phyloP scores from a whole-genome alignment of 2,113 vertebrate species.

The Leuciscus idus region DNA sequence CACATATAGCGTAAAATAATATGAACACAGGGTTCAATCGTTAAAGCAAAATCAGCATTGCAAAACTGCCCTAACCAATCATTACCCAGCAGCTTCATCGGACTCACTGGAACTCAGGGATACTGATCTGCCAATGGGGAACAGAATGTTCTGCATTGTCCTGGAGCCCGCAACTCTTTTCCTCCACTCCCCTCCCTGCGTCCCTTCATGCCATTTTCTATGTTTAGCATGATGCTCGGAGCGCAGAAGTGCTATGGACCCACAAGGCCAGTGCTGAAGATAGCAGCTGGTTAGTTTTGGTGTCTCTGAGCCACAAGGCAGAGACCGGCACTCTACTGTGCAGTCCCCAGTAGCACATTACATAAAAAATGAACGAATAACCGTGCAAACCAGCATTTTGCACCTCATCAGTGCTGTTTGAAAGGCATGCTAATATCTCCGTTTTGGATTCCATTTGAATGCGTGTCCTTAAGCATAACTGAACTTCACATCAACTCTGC shows the following conservation, averaged over 20 bases:
- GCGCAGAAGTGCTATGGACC: conserved; percentile 3
- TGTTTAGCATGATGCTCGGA: conserved; percentile 32
- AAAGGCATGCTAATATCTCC: neutral
- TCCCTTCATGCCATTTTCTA: conserved; percentile 37
- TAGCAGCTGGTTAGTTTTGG: conserved; percentile 35
- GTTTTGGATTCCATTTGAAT: neutral
- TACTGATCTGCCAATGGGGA: conserved; percentile 18
- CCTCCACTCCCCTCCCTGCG: conserved; percentile 1
- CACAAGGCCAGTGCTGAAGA: conserved; percentile 21
- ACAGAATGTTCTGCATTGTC: conserved; percentile 37
- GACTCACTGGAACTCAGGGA: conserved; percentile 9
- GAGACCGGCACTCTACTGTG: neutral
- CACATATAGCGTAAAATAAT: conserved; percentile 6
- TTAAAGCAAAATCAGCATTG: conserved; percentile 26
- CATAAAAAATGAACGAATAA: neutral
- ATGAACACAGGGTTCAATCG: conserved; percentile 21
- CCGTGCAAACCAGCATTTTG: neutral
- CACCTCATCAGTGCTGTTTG: neutral
- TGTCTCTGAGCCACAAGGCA: conserved; percentile 37
- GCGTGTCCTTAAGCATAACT: neutral
- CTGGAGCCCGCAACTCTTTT: neutral
- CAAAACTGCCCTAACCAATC: neutral
- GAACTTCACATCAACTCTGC: neutral
- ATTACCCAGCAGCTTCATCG: neutral
- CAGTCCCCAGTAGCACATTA: conserved; percentile 17